Base-by-base conservation (phyloP, 2,888 invertebrate species). In the Zele albiditarsus region DNA sequence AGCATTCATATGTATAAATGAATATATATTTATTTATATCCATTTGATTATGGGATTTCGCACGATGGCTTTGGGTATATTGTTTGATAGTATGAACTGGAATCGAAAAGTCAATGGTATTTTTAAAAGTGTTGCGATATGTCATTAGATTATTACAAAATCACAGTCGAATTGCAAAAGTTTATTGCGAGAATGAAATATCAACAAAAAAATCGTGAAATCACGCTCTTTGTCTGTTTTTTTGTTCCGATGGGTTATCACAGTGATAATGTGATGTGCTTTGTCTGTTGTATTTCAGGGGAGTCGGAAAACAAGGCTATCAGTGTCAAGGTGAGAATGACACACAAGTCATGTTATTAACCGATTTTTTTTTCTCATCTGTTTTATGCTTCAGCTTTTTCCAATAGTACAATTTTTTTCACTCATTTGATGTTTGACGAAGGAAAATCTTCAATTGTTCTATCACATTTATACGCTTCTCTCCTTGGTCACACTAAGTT, bases 281-380 rank as follows among this genome's bases (percentile, higher is more conserved):
- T 88, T 89, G 89, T 89, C 88, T 89, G 88, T 89, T 89, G 86
- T 88, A 89, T 94, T 94, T 89, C 94, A 97, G 97, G 97, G 97
- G 97, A 90, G 93, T 97, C 91, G 97, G 97, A 90, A 97, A 97
- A 91, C 97, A 97, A 92, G 97, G 97, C 90, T 97, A 97, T 92
- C 97, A 97, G 91, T 97, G 97, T 92, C 97, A 97, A 96, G 97
- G 97, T 97, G 93, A 89, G 89, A 85, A 87, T 87, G 89, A 88
- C 89, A 89, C 89, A 89, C 88, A 88, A 86, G 80, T 89, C 89
- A 88, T 87, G 86, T 88, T 89, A 87, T 87, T 87, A 87, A 87
- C 87, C 82, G 83, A 87, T 83, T 86, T 83, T 84, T 82, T 76
- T 78, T 77, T 78, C 75, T 71, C 20, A 20, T n/a, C 20, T 75